phyloP scores from a whole-genome alignment of 1,140 invertebrate species.

The Hetaerina americana region DNA sequence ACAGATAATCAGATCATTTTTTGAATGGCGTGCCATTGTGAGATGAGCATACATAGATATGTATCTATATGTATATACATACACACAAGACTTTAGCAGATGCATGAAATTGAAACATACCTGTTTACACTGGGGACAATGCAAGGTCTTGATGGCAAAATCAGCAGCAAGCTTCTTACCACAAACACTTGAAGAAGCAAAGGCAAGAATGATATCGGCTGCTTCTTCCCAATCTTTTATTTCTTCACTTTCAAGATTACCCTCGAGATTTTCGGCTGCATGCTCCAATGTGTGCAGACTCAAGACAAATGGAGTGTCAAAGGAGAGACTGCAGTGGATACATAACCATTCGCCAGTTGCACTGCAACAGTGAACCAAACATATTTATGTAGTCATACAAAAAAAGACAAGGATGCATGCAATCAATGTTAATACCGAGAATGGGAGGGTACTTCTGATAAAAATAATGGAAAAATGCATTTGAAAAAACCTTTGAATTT shows the following conservation, averaged over 20 bases:
- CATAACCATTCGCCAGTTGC: slow-evolving; percentile 32
- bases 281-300: slow-evolving; percentile 42
- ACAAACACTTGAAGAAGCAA: not conserved
- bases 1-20: no score
- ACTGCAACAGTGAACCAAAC: no score
- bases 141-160: not conserved
- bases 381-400: no score
- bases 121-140: not conserved
- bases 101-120: not conserved
- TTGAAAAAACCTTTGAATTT: no score
- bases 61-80: no score
- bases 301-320: slow-evolving; percentile 37
- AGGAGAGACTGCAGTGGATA: slow-evolving; percentile 38
- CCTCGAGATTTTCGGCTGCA: slow-evolving; percentile 28
- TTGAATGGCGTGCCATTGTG: no score
- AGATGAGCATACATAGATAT: no score
- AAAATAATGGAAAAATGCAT: no score
- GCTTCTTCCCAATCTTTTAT: not conserved
- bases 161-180: slow-evolving; percentile 7
- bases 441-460: no score
- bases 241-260: not conserved
- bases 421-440: no score
- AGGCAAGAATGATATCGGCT: not conserved
- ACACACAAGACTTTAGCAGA: slow-evolving; percentile 10
- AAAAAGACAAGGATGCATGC: no score